Evolutionary conservation across 1,140 invertebrate genomes (phyloP).

Genomic region (Copidosoma floridanum): DNA sequence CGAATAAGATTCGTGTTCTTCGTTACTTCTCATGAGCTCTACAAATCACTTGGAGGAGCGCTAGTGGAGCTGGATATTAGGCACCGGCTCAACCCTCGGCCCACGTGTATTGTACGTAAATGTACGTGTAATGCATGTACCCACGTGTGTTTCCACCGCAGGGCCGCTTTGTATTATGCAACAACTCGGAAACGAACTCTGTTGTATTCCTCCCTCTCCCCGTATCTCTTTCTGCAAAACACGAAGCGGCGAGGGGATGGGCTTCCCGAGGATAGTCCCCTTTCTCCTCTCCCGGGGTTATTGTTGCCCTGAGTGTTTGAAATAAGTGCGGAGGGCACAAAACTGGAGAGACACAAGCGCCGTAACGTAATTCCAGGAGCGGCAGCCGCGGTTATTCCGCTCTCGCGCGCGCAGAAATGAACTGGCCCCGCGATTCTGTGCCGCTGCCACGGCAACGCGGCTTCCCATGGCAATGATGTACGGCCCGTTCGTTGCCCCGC

Average conservation of each 20-base stretch:
- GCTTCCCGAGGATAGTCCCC: not conserved
- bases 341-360: not conserved
- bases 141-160: conserved; percentile 53
- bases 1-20: no score
- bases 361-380: conserved; percentile 33
- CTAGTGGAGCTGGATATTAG: conserved; percentile 53
- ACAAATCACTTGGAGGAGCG: no score
- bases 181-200: conserved; percentile 55
- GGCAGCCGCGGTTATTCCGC: conserved; percentile 20
- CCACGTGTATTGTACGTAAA: no score
- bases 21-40: no score
- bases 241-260: no score
- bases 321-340: conserved; percentile 38
- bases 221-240: no score
- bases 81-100: conserved; percentile 55
- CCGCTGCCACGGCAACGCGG: not conserved
- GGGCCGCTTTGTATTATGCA: conserved; percentile 58
- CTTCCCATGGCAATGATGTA: conserved; percentile 14
- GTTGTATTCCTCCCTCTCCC: no score
- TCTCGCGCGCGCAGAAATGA: conserved; percentile 17
- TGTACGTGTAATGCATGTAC: no score
- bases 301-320: conserved; percentile 15
- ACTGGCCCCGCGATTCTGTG: conserved; percentile 1
- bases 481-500: not conserved
- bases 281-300: not conserved